Conservation (phyloP, 2,888 invertebrate genomes). For the Tetheella fluctuosa region DNA sequence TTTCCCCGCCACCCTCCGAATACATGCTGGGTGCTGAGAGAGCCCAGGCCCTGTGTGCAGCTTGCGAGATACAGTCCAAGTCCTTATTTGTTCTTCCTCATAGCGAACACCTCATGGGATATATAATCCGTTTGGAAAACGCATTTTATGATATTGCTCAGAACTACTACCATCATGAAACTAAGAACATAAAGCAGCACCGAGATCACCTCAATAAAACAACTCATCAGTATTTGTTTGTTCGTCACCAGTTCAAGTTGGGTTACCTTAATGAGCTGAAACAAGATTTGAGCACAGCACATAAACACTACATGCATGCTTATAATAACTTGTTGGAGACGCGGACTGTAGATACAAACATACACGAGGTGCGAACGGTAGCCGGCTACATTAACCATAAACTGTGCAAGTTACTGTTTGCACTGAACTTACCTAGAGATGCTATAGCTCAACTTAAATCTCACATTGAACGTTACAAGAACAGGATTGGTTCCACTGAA, state of each 20-base stretch:
- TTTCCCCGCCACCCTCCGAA: constrained; percentile 90
- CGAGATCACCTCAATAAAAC: constrained; percentile 95
- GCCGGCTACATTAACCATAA: constrained; percentile 98
- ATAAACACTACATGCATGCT: constrained; percentile 94
- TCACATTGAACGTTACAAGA: constrained; percentile 95
- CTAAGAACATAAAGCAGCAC: constrained; percentile 93
- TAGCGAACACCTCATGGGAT: constrained; percentile 93
- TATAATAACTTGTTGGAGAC: constrained; percentile 96
- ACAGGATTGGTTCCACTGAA: constrained; percentile 91
- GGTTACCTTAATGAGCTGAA: constrained; percentile 97
- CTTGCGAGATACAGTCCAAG: constrained; percentile 96
- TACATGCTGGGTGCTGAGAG: constrained; percentile 94
- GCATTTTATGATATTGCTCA: constrained; percentile 97
- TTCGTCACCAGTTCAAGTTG: constrained; percentile 98
- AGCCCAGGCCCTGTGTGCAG: constrained; percentile 94
- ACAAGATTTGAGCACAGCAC: constrained; percentile 93
- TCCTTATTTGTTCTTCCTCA: constrained; percentile 96
- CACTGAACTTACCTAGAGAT: constrained; percentile 94
- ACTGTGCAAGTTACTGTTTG: constrained; percentile 95
- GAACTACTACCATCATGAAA: constrained; percentile 95
- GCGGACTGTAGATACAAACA: constrained; percentile 94
- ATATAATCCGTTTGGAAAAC: constrained; percentile 92
- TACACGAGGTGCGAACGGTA: constrained; percentile 96
- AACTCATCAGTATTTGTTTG: constrained; percentile 95
- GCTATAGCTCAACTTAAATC: constrained; percentile 97